These are phyloP conservation scores for Pyrgilauda ruficollis DNA, from an alignment of 2,113 vertebrate genomes.

Conservation along the genomic window DNA sequence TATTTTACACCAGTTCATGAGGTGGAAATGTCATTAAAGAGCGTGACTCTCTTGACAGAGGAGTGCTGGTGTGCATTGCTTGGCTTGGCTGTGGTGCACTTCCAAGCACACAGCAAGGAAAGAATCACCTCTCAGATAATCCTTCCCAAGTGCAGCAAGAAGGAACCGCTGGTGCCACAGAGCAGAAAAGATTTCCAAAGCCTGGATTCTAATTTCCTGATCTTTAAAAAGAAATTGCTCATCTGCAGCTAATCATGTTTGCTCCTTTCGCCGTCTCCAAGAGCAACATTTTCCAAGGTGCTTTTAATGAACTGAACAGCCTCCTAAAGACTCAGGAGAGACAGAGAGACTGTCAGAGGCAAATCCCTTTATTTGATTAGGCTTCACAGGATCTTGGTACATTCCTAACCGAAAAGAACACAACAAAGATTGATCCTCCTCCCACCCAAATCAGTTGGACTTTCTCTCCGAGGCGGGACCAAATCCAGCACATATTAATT, in stretches of 20 bases:
- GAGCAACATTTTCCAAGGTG: conserved; percentile 30
- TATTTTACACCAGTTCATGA: not conserved
- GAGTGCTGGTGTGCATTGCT: not conserved
- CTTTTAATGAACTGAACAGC: conserved; percentile 6
- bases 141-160: not conserved
- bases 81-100: not conserved
- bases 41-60: not conserved
- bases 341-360: not conserved
- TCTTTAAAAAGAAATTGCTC: not conserved
- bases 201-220: not conserved
- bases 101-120: not conserved
- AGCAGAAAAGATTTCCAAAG: not conserved
- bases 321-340: conserved; percentile 13
- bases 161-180: not conserved
- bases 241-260: conserved; percentile 24
- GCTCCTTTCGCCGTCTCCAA: not conserved
- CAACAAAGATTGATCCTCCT: not conserved
- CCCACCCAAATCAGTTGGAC: not conserved
- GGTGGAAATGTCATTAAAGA: not conserved
- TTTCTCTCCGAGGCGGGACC: not conserved
- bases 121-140: not conserved
- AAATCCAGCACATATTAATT: conserved; percentile 4
- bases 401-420: not conserved
- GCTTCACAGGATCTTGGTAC: not conserved
- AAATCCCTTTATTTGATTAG: conserved; percentile 7